A percentile compares a stretch with the other conserved stretches of the same genome.
Evolutionary conservation across 1,140 invertebrate species (phyloP).

Genomic region (Musca vetustissima): DNA sequence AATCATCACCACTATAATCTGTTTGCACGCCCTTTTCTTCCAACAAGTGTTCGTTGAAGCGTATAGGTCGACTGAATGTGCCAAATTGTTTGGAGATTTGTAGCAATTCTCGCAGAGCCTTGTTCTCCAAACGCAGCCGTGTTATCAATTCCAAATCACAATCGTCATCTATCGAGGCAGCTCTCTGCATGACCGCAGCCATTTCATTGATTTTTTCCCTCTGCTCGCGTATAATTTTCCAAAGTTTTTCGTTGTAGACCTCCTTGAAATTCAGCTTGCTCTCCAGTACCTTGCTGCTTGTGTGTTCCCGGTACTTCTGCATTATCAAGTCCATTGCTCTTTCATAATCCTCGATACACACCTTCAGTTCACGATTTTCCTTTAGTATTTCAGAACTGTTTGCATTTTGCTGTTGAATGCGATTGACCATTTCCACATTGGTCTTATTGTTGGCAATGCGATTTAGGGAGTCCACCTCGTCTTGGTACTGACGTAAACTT

Average conservation of each 20-base stretch:
- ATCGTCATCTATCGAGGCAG: conserved; percentile 81
- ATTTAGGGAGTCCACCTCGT: conserved; percentile 88
- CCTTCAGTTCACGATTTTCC: conserved; percentile 87
- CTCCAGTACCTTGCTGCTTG: conserved; percentile 77
- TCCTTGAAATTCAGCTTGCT: conserved; percentile 73
- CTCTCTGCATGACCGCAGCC: conserved; percentile 90
- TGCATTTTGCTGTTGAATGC: conserved; percentile 88
- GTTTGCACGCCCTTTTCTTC: conserved; percentile 69
- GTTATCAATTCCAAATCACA: conserved; percentile 67
- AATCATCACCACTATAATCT: conserved; percentile 56
- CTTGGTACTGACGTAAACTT: conserved; percentile 93
- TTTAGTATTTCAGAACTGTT: conserved; percentile 87
- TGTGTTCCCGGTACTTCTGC: conserved; percentile 95
- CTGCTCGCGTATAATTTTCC: conserved; percentile 63
- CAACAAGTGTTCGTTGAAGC: conserved; percentile 50
- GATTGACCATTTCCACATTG: conserved; percentile 81
- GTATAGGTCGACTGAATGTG: conserved; percentile 56
- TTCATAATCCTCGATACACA: conserved; percentile 91
- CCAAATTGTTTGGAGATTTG: conserved; percentile 69
- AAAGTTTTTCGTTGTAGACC: conserved; percentile 67
- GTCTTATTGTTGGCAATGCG: conserved; percentile 85
- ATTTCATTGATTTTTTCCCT: conserved; percentile 94
- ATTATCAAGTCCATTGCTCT: conserved; percentile 92
- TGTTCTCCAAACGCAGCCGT: conserved; percentile 48
- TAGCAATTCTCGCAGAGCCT: conserved; percentile 71